phyloP scores from a whole-genome alignment of 2,888 invertebrate species.

The Anoplius nigerrimus region DNA sequence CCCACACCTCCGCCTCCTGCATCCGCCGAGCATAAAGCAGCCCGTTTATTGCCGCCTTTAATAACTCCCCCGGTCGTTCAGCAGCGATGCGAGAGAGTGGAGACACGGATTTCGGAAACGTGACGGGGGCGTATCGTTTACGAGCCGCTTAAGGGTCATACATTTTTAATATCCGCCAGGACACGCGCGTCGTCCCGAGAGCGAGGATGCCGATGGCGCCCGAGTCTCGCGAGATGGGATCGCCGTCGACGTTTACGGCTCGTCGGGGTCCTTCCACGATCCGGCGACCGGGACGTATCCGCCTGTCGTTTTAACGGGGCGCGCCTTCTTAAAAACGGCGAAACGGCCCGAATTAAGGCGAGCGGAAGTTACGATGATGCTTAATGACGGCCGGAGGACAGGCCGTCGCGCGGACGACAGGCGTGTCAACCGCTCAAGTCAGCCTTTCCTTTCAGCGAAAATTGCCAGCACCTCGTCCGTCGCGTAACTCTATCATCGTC shows the following conservation, averaged over 20 bases:
- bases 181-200: neutral
- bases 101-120: neutral
- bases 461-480: too few relatives aligned
- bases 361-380: neutral
- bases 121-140: conserved; percentile 11
- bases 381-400: too few relatives aligned
- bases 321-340: neutral
- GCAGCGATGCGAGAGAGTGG: neutral
- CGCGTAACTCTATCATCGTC: too few relatives aligned
- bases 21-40: too few relatives aligned
- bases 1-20: too few relatives aligned
- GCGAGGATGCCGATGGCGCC: conserved; percentile 4
- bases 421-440: too few relatives aligned
- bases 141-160: conserved; percentile 14
- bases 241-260: conserved; percentile 47
- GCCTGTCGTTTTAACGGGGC: conserved; percentile 6
- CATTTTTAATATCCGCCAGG: conserved; percentile 16
- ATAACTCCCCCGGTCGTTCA: neutral
- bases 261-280: conserved; percentile 20
- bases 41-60: too few relatives aligned
- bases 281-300: conserved; percentile 37
- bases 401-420: too few relatives aligned
- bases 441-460: too few relatives aligned
- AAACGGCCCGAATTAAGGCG: conserved; percentile 6
- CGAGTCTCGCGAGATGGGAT: conserved; percentile 52